Conservation (phyloP, 2,113 vertebrate species). For the Erythrolamprus reginae region DNA sequence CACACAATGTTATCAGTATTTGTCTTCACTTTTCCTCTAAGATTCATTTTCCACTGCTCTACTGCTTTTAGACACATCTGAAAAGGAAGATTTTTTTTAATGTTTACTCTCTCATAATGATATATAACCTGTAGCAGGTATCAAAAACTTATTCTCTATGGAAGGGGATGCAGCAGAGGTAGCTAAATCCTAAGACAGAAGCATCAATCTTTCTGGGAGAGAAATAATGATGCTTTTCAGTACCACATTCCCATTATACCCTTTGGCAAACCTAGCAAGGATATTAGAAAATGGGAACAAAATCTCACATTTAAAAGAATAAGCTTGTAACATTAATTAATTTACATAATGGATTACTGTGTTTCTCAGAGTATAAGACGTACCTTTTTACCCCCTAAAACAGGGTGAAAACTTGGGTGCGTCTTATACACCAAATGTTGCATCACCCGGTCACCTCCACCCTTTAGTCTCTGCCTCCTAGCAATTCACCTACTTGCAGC, state of each 20-base stretch:
- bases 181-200: background rate
- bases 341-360: background rate
- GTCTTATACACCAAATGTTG: too few species aligned
- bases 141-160: background rate
- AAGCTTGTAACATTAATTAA: too few species aligned
- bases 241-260: background rate
- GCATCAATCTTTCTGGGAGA: background rate
- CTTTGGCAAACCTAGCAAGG: background rate
- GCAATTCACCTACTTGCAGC: too few species aligned
- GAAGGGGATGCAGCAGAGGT: background rate
- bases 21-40: background rate
- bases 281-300: background rate
- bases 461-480: too few species aligned
- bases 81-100: background rate
- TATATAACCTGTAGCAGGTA: background rate
- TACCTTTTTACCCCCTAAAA: too few species aligned
- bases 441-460: too few species aligned
- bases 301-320: background rate
- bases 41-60: background rate
- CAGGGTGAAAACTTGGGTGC: too few species aligned
- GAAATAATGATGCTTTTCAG: background rate
- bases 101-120: background rate
- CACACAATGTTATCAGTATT: background rate
- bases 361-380: too few species aligned
- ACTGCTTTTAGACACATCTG: background rate